Evolutionary conservation across 2,888 invertebrate species (phyloP).

Genomic region (Hyposoter dolosus): DNA sequence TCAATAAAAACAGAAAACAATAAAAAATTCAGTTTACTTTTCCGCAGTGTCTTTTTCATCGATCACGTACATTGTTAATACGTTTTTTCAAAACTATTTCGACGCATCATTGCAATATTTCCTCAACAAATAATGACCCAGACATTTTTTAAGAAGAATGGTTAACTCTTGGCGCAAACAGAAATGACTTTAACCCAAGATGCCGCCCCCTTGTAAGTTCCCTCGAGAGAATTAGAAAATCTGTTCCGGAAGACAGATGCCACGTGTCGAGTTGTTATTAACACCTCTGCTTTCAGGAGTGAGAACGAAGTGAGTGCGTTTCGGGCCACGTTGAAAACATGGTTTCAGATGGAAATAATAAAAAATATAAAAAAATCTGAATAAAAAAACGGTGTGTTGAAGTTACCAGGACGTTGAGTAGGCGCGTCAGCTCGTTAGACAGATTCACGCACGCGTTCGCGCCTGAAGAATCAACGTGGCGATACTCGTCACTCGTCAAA

Average conservation of each 20-base stretch:
- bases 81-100: neutral
- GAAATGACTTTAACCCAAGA: neutral
- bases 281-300: neutral
- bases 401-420: slow-evolving; percentile 50
- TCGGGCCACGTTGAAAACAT: slow-evolving; percentile 10
- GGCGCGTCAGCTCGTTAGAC: slow-evolving; percentile 48
- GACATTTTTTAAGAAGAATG: neutral
- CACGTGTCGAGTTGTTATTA: slow-evolving; percentile 42
- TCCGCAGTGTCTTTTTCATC: neutral
- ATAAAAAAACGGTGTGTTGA: slow-evolving; percentile 35
- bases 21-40: neutral
- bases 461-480: slow-evolving; percentile 21
- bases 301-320: neutral
- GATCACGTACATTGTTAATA: neutral
- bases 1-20: neutral
- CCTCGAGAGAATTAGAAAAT: slow-evolving; percentile 25
- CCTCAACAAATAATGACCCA: no score
- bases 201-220: neutral
- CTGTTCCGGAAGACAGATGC: slow-evolving; percentile 52
- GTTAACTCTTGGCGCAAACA: neutral
- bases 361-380: slow-evolving; percentile 23
- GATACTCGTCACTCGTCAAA: slow-evolving; percentile 68
- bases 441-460: slow-evolving; percentile 24
- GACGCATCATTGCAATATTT: neutral
- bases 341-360: slow-evolving; percentile 14